Evolutionary conservation across 92 coral and sea anemone species (phyloP), one percentile per base, ranked within the genome.

Genomic region (Anthopleura xanthogrammica): DNA sequence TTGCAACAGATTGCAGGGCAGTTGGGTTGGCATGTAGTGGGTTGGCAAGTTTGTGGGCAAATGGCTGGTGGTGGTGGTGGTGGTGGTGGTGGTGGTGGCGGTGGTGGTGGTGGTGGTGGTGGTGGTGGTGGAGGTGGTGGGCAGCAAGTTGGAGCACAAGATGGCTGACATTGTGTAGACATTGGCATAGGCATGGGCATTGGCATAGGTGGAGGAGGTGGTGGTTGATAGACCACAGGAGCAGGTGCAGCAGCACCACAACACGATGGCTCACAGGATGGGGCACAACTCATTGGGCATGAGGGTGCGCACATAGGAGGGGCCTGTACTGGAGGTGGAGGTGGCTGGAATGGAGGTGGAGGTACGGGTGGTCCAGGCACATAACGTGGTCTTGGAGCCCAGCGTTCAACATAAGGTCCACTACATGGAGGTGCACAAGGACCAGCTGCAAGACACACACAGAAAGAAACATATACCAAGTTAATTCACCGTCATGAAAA

Each of bases 1-100:
- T 91, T 91, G 94, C 97, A 93, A 81, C 97, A 93, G 64, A 93
- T 91, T 22, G 91, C 80, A 7, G 97, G 97, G 24, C 97, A 93
- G 83, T 80, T 83, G 41, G 76, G 92, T 36, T 88, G 88, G 41
- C 97, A 93, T 6, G 79, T 79, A 17, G 85, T 82, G 17, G 94
- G 92, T 40, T 89, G 92, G 74, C 97, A 93, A 19, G 91, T 81
- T 12, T 83, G 94, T 71, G 97, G 97, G 73, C 97, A 93, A 54
- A 93, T 91, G 54, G 90, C 87, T 46, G 95, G 95, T 41, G 91
- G 83, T n/a, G 92, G 91, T 19, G 90, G 86, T 16, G 92, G 97
- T 75, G 93, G 92, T 23, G 86, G 80, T 16, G 92, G 92, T 12
- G 92, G 83, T 19, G 90, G 90, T 5, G 91, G 88, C 4, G 91